phyloP scores from a whole-genome alignment of 2,113 vertebrate genomes.

The Bubo blakistoni region DNA sequence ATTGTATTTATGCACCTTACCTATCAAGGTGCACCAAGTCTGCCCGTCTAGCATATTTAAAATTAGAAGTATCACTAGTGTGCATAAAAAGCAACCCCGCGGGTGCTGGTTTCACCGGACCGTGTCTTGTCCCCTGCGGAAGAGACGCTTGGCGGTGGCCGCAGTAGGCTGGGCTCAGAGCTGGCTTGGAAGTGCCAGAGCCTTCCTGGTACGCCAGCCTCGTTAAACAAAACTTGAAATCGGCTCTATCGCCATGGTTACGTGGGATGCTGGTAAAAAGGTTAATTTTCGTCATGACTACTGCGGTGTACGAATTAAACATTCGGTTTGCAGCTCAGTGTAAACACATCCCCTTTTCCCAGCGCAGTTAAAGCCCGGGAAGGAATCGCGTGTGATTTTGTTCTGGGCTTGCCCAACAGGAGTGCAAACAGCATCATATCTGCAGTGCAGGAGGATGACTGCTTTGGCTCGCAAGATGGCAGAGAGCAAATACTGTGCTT shows the following conservation, averaged over 20 bases:
- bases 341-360: not conserved
- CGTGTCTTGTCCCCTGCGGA: no score
- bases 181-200: not conserved
- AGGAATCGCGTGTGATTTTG: not conserved
- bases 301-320: not conserved
- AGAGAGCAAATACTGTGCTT: not conserved
- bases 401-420: not conserved
- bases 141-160: not conserved
- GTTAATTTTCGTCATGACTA: not conserved
- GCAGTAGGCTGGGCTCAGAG: not conserved
- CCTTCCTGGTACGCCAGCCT: not conserved
- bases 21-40: not conserved
- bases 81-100: rapidly evolving
- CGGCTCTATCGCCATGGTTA: not conserved
- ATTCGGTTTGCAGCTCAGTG: not conserved
- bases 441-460: not conserved
- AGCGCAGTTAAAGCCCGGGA: not conserved
- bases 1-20: rapidly evolving
- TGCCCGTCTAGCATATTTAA: not conserved
- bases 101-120: not conserved
- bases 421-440: not conserved
- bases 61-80: not conserved
- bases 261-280: not conserved
- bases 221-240: not conserved
- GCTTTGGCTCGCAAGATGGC: not conserved